These are phyloP conservation scores for Parasteatoda lunata DNA, from an alignment of 2,888 invertebrate species.

Conservation along the genomic window DNA sequence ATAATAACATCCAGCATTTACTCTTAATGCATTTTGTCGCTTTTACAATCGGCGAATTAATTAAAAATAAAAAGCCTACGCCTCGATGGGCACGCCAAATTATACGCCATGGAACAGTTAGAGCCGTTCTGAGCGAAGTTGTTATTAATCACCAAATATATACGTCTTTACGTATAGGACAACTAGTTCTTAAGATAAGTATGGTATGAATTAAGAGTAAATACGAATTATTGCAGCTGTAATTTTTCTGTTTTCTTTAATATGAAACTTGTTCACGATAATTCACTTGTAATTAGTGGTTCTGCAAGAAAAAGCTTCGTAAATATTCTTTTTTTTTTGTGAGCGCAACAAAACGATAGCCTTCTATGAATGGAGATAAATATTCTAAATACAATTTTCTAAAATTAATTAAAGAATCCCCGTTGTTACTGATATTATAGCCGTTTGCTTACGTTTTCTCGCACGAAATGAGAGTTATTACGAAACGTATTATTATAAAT, in stretches of 20 bases:
- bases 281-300: neutral
- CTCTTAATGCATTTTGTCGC: conserved; percentile 26
- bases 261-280: neutral
- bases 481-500: no score
- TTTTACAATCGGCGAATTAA: conserved; percentile 54
- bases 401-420: neutral
- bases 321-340: neutral
- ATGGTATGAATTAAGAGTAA: conserved; percentile 2
- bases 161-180: neutral
- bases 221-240: neutral
- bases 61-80: conserved; percentile 34
- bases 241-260: neutral
- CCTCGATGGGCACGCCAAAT: conserved; percentile 53
- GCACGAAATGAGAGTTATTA: no score
- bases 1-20: conserved; percentile 17
- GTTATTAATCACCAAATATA: conserved; percentile 33
- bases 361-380: conserved; percentile 2
- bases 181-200: conserved; percentile 2
- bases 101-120: conserved; percentile 32
- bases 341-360: neutral
- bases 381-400: conserved; percentile 3
- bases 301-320: neutral
- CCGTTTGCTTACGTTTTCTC: no score
- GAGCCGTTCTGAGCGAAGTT: conserved; percentile 9
- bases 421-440: neutral